phyloP scores from a whole-genome alignment of 1,140 invertebrate genomes.

The Lamellibrachia luymesi region DNA sequence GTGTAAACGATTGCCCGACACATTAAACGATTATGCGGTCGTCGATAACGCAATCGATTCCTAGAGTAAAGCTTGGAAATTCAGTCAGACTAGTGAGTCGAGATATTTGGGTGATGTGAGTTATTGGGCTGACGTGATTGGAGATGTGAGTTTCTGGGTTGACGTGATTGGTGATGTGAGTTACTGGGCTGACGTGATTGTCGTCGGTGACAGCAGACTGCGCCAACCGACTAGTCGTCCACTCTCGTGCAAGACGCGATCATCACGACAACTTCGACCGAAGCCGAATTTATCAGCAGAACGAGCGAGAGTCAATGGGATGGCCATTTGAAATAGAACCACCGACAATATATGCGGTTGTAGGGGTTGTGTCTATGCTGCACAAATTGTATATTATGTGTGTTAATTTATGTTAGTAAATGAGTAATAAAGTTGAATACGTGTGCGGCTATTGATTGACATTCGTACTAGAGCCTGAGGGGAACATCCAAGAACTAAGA shows the following conservation, averaged over 20 bases:
- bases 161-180: not conserved
- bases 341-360: not conserved
- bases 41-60: not conserved
- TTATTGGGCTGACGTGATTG: not conserved
- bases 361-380: not conserved
- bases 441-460: not conserved
- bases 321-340: not conserved
- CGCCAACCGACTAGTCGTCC: no score
- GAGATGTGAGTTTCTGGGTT: no score
- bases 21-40: not conserved
- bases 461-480: not conserved
- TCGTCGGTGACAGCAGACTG: no score
- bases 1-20: not conserved
- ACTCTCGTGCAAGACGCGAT: not conserved
- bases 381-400: slow-evolving; percentile 1
- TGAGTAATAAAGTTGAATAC: not conserved
- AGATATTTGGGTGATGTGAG: not conserved
- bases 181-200: not conserved
- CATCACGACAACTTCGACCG: not conserved
- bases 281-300: not conserved
- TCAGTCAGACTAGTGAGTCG: not conserved
- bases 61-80: not conserved
- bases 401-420: not conserved
- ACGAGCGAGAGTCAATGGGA: not conserved
- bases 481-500: not conserved